These are phyloP conservation scores for Athalia cordata DNA, from an alignment of 2,888 invertebrate species.

Conservation along the genomic window DNA sequence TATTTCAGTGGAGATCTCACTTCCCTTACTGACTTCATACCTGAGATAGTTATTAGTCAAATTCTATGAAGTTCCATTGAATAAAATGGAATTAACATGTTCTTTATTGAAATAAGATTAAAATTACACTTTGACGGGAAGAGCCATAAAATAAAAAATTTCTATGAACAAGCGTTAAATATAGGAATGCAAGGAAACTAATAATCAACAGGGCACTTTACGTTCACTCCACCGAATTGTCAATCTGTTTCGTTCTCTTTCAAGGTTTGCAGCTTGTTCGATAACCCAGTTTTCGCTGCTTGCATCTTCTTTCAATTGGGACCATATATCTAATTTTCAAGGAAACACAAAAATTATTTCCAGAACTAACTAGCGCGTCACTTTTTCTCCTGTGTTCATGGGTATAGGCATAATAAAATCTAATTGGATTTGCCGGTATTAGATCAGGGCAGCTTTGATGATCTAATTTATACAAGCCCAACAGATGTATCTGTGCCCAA, in stretches of 20 bases:
- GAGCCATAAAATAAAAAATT: conserved; percentile 13
- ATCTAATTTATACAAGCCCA: background rate
- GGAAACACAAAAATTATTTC: conserved; percentile 43
- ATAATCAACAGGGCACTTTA: conserved; percentile 21
- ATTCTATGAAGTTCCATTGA: conserved; percentile 55
- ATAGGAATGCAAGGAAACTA: conserved; percentile 33
- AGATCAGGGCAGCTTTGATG: background rate
- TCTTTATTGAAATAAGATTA: conserved; percentile 26
- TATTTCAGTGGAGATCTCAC: background rate
- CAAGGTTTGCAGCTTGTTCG: conserved; percentile 35
- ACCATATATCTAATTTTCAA: conserved; percentile 33
- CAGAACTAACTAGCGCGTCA: background rate
- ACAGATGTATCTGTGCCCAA: background rate
- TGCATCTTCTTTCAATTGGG: conserved; percentile 33
- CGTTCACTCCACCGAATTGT: conserved; percentile 16
- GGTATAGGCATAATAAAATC: background rate
- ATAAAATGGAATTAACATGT: conserved; percentile 14
- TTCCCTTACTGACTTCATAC: too few relatives aligned
- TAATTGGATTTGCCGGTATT: background rate
- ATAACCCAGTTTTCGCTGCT: conserved; percentile 33
- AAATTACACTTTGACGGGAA: conserved; percentile 6
- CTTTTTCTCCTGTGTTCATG: background rate
- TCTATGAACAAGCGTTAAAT: conserved; percentile 26
- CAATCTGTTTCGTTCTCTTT: conserved; percentile 34
- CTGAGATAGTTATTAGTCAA: conserved; percentile 35